A percentile compares a stretch with the other conserved stretches of the same genome.
phyloP scores from a whole-genome alignment of 2,888 invertebrate genomes.

The Ellobium chinense region DNA sequence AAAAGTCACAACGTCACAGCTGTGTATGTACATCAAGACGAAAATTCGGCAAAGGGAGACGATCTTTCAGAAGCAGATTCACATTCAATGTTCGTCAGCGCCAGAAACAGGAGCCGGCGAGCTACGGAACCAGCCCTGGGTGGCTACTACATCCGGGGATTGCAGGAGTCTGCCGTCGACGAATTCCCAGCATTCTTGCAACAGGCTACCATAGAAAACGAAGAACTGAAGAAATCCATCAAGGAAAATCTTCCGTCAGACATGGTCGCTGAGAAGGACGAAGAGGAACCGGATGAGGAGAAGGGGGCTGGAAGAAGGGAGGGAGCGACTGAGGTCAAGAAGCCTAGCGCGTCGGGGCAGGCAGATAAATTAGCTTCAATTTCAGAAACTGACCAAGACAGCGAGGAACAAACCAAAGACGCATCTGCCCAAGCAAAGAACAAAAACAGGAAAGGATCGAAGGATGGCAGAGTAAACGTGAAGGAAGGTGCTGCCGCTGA shows the following conservation, averaged over 20 bases:
- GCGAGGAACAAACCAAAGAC: neutral
- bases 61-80: neutral
- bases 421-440: neutral
- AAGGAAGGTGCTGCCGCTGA: neutral
- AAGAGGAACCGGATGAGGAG: slow-evolving; percentile 1
- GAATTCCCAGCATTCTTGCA: neutral
- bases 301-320: neutral
- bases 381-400: neutral
- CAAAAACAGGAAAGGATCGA: neutral
- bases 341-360: neutral
- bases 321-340: neutral
- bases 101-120: neutral
- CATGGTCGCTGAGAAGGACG: slow-evolving; percentile 41
- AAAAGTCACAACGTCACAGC: slow-evolving; percentile 1
- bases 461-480: neutral
- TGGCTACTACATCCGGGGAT: slow-evolving; percentile 15
- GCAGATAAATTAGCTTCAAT: neutral
- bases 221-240: slow-evolving; percentile 17
- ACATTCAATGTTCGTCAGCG: neutral
- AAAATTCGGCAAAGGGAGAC: neutral
- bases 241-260: slow-evolving; percentile 24
- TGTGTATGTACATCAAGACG: neutral
- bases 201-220: neutral
- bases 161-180: slow-evolving; percentile 3
- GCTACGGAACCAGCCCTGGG: slow-evolving; percentile 36